phyloP scores from a whole-genome alignment of 2,888 invertebrate genomes.

The Taphrorychus bicolor region DNA sequence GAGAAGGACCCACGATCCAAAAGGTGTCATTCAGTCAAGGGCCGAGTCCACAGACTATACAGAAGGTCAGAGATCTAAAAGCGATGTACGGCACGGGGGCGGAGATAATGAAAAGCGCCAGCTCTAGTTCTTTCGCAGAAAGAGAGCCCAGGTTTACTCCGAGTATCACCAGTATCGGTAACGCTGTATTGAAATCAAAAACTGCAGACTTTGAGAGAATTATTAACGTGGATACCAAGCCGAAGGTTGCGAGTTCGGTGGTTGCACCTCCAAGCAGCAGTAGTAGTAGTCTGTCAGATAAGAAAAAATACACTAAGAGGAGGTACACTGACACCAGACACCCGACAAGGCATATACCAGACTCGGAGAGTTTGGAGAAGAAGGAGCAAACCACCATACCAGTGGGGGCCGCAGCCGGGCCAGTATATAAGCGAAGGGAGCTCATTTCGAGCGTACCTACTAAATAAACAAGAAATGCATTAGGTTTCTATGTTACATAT shows the following conservation, averaged over 20 bases:
- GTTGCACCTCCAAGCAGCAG: conserved; percentile 50
- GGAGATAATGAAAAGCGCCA: conserved; percentile 41
- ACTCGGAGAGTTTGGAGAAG: conserved; percentile 61
- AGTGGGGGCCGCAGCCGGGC: conserved; percentile 50
- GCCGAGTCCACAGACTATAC: conserved; percentile 63
- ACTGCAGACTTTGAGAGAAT: conserved; percentile 73
- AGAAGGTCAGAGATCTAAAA: conserved; percentile 48
- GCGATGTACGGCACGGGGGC: conserved; percentile 26
- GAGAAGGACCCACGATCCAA: conserved; percentile 58
- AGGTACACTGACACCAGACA: conserved; percentile 69
- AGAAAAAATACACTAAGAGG: conserved; percentile 68
- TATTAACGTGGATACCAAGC: conserved; percentile 62
- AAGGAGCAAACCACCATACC: conserved; percentile 14
- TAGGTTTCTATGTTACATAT: neutral
- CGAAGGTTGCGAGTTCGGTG: conserved; percentile 56
- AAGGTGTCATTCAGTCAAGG: conserved; percentile 66
- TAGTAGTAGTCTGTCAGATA: conserved; percentile 56
- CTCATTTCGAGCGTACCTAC: conserved; percentile 78
- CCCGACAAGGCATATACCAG: conserved; percentile 66
- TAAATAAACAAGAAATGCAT: conserved; percentile 44
- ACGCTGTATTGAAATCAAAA: conserved; percentile 70
- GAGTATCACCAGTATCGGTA: conserved; percentile 71
- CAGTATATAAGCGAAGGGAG: conserved; percentile 81
- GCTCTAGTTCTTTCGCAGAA: conserved; percentile 36
- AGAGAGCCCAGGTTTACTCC: conserved; percentile 61